These are phyloP conservation scores for Labroides dimidiatus DNA, from an alignment of 2,797 vertebrate species.

Conservation along the genomic window DNA sequence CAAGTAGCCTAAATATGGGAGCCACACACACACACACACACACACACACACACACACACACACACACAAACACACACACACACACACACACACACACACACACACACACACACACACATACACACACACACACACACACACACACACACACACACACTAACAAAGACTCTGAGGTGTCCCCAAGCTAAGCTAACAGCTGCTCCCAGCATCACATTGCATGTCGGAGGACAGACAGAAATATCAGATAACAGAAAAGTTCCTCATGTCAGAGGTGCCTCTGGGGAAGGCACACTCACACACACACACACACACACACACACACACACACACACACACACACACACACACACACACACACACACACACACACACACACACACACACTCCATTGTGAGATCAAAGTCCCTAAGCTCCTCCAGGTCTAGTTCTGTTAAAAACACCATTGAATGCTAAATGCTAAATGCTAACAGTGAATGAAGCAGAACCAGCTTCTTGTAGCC, in stretches of 20 bases:
- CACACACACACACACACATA: constrained; percentile 17
- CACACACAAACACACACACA: too few species aligned
- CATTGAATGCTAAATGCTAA: constrained; percentile 50
- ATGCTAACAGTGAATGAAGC: constrained; percentile 23
- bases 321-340: constrained; percentile 16
- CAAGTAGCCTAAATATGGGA: too few species aligned
- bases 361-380: constrained; percentile 15
- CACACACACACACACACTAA: constrained; percentile 6
- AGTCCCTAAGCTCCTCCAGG: constrained; percentile 35
- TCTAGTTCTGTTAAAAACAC: constrained; percentile 40
- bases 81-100: constrained; percentile 17
- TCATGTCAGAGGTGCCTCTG: constrained; percentile 45
- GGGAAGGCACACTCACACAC: constrained; percentile 20
- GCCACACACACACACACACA: too few species aligned
- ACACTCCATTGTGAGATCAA: constrained; percentile 20
- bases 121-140: constrained; percentile 25
- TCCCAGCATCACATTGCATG: constrained; percentile 54
- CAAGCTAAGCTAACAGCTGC: constrained; percentile 66
- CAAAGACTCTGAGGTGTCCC: constrained; percentile 55
- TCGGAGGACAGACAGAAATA: constrained; percentile 62
- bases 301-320: constrained; percentile 15
- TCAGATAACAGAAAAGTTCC: constrained; percentile 73
- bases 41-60: too few species aligned
- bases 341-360: constrained; percentile 9
- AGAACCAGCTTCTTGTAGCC: constrained; percentile 15